Conservation (phyloP, 1,140 invertebrate species). For the Bombus picipes region DNA sequence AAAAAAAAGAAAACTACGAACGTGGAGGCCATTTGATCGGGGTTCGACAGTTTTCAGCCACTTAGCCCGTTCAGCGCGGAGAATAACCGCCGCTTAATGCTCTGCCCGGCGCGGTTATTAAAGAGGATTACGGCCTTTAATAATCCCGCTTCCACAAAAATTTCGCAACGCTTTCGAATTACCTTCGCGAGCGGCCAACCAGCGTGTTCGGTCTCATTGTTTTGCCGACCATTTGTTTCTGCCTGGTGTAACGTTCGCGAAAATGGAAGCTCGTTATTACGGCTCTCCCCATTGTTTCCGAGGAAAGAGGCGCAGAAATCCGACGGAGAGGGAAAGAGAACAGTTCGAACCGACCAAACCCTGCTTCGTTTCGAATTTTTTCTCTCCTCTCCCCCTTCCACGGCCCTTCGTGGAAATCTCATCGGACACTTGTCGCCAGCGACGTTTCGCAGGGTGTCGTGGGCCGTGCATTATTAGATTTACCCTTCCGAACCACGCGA, state of each 20-base stretch:
- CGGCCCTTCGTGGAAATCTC: not conserved
- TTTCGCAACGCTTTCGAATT: constrained; percentile 39
- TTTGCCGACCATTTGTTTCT: constrained; percentile 44
- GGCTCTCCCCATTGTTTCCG: constrained; percentile 23
- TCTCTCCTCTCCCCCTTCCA: not conserved
- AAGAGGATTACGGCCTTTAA: constrained; percentile 49
- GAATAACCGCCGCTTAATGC: constrained; percentile 24
- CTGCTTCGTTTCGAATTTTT: constrained; percentile 21
- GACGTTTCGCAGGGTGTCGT: constrained; percentile 55
- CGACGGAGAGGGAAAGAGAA: not conserved
- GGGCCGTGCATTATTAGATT: constrained; percentile 62
- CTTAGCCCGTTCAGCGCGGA: not conserved
- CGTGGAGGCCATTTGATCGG: not conserved
- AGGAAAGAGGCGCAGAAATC: not conserved
- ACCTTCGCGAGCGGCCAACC: constrained; percentile 16
- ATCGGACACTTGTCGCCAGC: constrained; percentile 48
- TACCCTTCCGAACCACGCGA: constrained; percentile 51
- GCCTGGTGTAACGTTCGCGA: constrained; percentile 44
- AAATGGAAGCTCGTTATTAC: constrained; percentile 51
- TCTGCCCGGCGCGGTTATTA: constrained; percentile 27
- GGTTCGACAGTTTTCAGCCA: constrained; percentile 31
- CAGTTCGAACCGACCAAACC: constrained; percentile 23
- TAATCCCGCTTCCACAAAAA: constrained; percentile 43
- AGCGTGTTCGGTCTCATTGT: constrained; percentile 40
- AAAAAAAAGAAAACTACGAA: not conserved